These are phyloP conservation scores for Tricholaema leucomelas DNA, from an alignment of 2,113 vertebrate species.

Conservation along the genomic window DNA sequence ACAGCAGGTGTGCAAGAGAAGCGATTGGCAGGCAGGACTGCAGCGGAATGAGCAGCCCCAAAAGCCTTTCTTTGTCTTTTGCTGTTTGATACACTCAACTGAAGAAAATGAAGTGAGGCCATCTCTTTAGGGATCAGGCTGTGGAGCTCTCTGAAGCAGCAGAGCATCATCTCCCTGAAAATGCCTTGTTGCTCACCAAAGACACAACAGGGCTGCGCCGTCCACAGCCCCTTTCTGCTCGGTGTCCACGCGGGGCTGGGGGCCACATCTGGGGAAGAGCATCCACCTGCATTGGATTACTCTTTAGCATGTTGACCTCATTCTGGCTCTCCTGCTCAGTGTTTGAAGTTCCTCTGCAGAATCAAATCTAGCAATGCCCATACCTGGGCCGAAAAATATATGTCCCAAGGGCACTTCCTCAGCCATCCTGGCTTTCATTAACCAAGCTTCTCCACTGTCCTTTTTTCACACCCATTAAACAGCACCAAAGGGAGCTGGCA, in stretches of 20 bases:
- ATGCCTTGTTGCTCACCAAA: background rate
- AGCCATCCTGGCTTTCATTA: slow-evolving; percentile 83
- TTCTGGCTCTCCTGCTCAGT: background rate
- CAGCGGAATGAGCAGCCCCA: background rate
- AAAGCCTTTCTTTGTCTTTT: background rate
- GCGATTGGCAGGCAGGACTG: background rate
- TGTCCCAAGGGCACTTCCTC: slow-evolving; percentile 24
- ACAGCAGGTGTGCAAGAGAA: background rate
- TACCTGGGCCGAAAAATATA: slow-evolving; percentile 50
- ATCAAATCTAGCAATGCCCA: slow-evolving; percentile 6
- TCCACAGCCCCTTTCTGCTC: background rate
- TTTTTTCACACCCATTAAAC: slow-evolving; percentile 84
- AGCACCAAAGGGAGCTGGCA: slow-evolving; percentile 73
- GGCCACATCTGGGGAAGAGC: background rate
- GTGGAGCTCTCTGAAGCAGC: background rate
- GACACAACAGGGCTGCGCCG: rapidly evolving
- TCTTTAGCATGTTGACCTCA: background rate
- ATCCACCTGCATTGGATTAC: slow-evolving; percentile 34
- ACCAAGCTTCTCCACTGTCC: slow-evolving; percentile 78
- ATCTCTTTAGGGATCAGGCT: background rate
- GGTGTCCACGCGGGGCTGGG: rapidly evolving
- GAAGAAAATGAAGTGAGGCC: background rate
- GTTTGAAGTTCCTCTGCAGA: slow-evolving; percentile 39
- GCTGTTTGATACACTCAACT: background rate
- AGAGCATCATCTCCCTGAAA: background rate